A percentile compares a stretch with the other conserved stretches of the same genome.
Evolutionary conservation across 2,888 invertebrate species (phyloP).

Genomic region (Lysandra coridon): DNA sequence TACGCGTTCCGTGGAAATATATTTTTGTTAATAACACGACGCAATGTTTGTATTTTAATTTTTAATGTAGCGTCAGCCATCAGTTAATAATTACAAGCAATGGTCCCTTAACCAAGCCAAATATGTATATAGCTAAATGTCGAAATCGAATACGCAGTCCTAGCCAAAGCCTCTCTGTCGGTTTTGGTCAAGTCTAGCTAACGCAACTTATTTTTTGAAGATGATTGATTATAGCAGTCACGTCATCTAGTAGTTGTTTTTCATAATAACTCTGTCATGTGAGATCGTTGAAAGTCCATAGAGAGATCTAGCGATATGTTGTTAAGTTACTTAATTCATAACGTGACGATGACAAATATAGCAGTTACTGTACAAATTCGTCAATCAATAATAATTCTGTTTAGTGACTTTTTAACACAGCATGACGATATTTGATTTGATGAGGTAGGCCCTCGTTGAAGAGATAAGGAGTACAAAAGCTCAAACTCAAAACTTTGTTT

Average conservation of each 20-base stretch:
- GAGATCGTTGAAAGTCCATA: background rate
- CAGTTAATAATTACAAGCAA: too few relatives aligned
- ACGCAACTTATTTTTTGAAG: too few relatives aligned
- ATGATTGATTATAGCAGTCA: too few relatives aligned
- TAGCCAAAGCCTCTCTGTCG: too few relatives aligned
- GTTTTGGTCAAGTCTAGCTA: too few relatives aligned
- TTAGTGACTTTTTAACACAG: background rate
- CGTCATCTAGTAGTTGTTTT: too few relatives aligned
- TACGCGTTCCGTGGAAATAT: background rate
- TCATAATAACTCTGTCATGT: too few relatives aligned
- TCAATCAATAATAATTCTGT: background rate
- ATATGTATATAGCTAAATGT: too few relatives aligned
- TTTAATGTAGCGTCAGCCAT: background rate
- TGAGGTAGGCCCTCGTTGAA: background rate
- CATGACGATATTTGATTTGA: background rate
- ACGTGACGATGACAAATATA: constrained; percentile 6
- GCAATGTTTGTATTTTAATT: background rate
- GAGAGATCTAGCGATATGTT: background rate
- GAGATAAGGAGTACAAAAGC: too few relatives aligned
- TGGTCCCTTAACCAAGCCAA: too few relatives aligned
- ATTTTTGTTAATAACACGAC: background rate
- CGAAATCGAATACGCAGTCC: too few relatives aligned
- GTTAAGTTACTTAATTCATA: constrained; percentile 15
- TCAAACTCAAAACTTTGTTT: too few relatives aligned
- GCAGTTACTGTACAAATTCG: background rate